Conservation (phyloP, 2,113 vertebrate species). For the Azemiops feae region DNA sequence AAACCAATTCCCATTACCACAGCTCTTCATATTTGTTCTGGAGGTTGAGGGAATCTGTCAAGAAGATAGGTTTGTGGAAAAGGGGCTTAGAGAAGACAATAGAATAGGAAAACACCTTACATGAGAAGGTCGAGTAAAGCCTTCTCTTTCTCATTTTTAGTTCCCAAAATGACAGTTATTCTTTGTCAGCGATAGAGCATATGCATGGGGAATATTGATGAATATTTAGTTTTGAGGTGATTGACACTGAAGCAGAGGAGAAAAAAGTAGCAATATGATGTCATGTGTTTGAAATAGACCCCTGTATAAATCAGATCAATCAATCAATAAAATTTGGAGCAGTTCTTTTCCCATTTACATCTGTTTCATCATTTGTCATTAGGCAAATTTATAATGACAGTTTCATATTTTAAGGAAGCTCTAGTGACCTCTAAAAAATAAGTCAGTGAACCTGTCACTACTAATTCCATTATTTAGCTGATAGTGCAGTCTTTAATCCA, state of each 20-base stretch:
- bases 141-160: no score
- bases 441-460: constrained; percentile 74
- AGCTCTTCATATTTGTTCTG: not conserved
- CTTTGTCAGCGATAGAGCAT: not conserved
- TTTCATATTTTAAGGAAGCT: constrained; percentile 64
- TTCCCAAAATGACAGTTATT: not conserved
- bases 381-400: constrained; percentile 57
- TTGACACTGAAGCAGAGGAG: constrained; percentile 33
- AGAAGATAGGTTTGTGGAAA: not conserved
- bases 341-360: constrained; percentile 44
- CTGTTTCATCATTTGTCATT: constrained; percentile 49
- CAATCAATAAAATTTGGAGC: constrained; percentile 23
- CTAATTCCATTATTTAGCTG: constrained; percentile 74
- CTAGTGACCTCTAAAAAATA: constrained; percentile 70
- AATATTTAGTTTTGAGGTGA: constrained; percentile 9
- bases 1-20: not conserved
- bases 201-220: constrained; percentile 28
- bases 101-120: not conserved
- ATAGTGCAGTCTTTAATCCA: constrained; percentile 68
- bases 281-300: not conserved
- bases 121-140: not conserved
- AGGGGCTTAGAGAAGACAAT: not conserved
- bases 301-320: not conserved
- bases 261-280: not conserved
- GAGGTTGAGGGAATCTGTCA: not conserved